Conservation (phyloP, 35 echinoderm and acorn worm species). For the Ophiothrix spiculata region DNA sequence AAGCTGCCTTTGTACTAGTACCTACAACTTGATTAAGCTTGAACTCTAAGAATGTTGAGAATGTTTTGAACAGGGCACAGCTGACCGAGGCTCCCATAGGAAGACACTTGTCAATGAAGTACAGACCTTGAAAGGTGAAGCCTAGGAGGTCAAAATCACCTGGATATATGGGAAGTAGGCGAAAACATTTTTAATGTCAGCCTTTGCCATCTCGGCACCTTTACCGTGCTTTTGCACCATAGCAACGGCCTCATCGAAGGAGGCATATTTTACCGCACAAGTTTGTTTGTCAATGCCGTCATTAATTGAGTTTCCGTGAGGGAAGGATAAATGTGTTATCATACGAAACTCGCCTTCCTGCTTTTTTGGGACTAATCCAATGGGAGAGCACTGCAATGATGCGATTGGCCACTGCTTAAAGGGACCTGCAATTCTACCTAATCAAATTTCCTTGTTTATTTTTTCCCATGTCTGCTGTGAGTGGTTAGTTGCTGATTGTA, state of each 20-base stretch:
- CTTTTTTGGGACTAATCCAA: conserved; percentile 33
- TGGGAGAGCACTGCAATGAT: conserved; percentile 26
- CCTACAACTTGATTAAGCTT: no score
- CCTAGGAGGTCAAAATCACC: conserved; percentile 32
- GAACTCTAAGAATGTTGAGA: no score
- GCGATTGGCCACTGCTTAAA: conserved; percentile 1
- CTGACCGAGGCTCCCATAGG: conserved; percentile 1
- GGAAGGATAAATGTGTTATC: conserved; percentile 23
- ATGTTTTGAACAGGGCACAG: not conserved
- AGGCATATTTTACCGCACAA: conserved; percentile 13
- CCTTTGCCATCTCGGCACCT: conserved; percentile 11
- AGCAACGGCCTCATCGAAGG: conserved; percentile 18
- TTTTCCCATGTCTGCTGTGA: not conserved
- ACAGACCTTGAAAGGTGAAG: conserved; percentile 12
- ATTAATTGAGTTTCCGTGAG: conserved; percentile 23
- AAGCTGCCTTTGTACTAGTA: no score
- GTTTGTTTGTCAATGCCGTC: not conserved
- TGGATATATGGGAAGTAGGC: conserved; percentile 17
- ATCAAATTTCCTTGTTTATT: conserved; percentile 3
- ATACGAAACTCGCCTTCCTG: conserved; percentile 5
- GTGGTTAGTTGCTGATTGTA: not conserved
- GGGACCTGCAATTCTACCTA: conserved; percentile 29
- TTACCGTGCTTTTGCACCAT: not conserved
- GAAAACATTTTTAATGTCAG: conserved; percentile 42
- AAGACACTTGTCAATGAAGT: conserved; percentile 6